These are phyloP conservation scores for Anoplolepis gracilipes DNA, from an alignment of 1,140 invertebrate genomes.

Conservation along the genomic window DNA sequence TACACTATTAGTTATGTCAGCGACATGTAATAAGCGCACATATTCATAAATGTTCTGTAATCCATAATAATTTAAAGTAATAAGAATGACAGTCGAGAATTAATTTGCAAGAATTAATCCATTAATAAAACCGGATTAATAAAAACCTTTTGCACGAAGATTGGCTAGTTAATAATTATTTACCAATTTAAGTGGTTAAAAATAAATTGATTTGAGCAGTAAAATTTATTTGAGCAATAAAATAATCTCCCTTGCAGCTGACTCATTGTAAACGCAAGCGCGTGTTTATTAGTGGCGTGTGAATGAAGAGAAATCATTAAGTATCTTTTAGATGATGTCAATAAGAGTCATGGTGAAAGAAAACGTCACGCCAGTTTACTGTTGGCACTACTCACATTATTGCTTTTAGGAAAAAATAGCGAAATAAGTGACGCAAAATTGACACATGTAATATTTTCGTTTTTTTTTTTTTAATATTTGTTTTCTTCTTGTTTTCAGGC, in stretches of 20 bases:
- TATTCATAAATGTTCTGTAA: too few species aligned
- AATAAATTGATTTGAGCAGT: background rate
- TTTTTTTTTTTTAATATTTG: background rate
- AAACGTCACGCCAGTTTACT: background rate
- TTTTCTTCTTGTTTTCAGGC: slow-evolving; percentile 82
- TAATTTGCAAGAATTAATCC: background rate
- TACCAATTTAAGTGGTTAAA: background rate
- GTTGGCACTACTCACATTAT: background rate
- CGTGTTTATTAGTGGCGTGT: background rate
- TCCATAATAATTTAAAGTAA: background rate
- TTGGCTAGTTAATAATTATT: slow-evolving; percentile 16
- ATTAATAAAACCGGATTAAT: background rate
- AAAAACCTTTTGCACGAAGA: background rate
- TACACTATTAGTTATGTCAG: too few species aligned
- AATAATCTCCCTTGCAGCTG: slow-evolving; percentile 5
- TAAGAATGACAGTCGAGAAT: background rate
- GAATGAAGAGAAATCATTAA: background rate
- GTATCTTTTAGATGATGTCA: slow-evolving; percentile 16
- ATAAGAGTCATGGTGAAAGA: slow-evolving; percentile 35
- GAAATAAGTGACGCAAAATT: background rate
- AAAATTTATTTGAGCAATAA: slow-evolving; percentile 24
- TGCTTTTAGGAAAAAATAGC: background rate
- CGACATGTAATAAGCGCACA: too few species aligned
- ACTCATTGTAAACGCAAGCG: background rate
- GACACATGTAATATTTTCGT: background rate